Evolutionary conservation across 2,797 vertebrate genomes (phyloP).

Genomic region (Gallinago nigripennis): DNA sequence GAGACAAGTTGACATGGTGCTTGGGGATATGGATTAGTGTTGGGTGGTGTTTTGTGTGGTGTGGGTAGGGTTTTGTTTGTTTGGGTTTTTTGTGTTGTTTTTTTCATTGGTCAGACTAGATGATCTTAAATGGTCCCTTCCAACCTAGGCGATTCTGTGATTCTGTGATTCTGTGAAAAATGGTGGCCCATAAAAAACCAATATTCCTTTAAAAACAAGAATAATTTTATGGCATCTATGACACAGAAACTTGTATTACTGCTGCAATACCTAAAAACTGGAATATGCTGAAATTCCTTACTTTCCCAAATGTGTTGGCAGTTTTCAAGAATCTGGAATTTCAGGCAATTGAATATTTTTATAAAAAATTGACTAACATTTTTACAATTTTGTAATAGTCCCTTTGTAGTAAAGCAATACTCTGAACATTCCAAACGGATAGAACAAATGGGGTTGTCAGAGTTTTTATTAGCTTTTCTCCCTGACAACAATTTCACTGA

Average conservation of each 20-base stretch:
- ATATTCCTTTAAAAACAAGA: not conserved
- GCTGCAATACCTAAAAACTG: not conserved
- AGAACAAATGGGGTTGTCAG: slow-evolving; percentile 1
- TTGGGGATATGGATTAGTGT: too few relatives aligned
- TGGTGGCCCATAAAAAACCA: not conserved
- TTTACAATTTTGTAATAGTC: not conserved
- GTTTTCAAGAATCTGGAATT: not conserved
- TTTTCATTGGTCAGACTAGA: too few relatives aligned
- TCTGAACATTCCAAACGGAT: not conserved
- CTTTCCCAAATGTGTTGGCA: not conserved
- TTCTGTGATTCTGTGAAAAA: too few relatives aligned
- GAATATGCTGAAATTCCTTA: not conserved
- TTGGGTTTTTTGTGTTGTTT: too few relatives aligned
- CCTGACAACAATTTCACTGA: not conserved
- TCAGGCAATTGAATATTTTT: not conserved
- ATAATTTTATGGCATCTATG: not conserved
- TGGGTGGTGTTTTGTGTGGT: too few relatives aligned
- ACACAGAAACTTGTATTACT: not conserved
- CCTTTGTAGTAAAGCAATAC: not conserved
- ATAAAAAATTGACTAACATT: not conserved
- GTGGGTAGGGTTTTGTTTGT: too few relatives aligned
- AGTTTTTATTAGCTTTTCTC: slow-evolving; percentile 41
- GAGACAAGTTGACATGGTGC: too few relatives aligned
- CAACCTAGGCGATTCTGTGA: too few relatives aligned
- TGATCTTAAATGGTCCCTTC: too few relatives aligned